Base-by-base conservation (phyloP, 2,797 vertebrate genomes). In the Botia almorhae region DNA sequence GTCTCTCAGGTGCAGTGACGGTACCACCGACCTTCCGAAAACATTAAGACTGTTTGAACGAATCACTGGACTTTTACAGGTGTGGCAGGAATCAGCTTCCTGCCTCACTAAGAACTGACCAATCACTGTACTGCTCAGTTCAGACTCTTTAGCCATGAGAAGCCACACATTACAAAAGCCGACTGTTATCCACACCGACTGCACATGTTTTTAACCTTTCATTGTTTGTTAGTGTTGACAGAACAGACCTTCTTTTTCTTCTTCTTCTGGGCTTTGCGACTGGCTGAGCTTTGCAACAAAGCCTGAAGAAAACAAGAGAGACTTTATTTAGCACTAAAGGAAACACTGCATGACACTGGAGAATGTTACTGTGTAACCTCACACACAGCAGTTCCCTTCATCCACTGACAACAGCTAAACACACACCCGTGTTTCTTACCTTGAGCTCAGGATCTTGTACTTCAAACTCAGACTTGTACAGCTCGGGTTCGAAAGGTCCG, bases 241-340 rank as follows among this genome's bases (percentile, higher is more conserved):
- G 12, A 99, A 65, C 11, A 43, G 8, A 99, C 98, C 97, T 99
- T 99, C 95, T 99, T 99, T 95, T 99, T 99, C 96, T 98, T 99
- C 92, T 98, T 99, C 93, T 99, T 99, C 89, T 99, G 97, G 36
- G 96, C 96, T 93, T 97, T 99, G 67, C 97, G 92, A 91, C 97
- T 99, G 83, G 96, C 96, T 46, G 98, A 99, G 92, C 96, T 99
- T 83, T 98, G 96, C 87, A 99, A 94, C 82, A 99, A 94, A 87
- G 96, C 94, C 98, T 99, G 50, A 4, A 69, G 71, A 51, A 36
- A 67, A 48, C 13, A 63, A 33, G 4, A 10, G 74, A 56, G 46
- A 83, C 4, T 13, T 0, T 12, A 60, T 60, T 60, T 60, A 60
- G 11, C 80, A 11, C 46, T n/a, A 58, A n/a, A 48, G 80, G 12